Evolutionary conservation across 2,113 vertebrate species (phyloP).

Genomic region (Anseranas semipalmata): DNA sequence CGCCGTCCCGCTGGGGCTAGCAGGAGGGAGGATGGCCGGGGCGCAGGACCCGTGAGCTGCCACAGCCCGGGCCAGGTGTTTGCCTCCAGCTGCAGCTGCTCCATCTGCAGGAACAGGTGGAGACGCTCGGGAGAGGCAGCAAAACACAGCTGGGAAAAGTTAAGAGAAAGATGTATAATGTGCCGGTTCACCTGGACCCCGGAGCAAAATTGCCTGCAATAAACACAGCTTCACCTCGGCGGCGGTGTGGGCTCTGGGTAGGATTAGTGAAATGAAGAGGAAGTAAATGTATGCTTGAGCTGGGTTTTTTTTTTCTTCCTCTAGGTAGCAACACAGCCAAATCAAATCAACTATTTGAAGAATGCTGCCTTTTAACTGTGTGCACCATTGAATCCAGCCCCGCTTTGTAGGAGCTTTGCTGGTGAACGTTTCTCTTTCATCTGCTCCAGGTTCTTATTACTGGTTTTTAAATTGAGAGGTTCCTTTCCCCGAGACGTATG

Average conservation of each 20-base stretch:
- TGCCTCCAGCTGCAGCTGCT: constrained; percentile 63
- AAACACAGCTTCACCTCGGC: not conserved
- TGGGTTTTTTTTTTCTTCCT: not conserved
- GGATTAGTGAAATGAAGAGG: not conserved
- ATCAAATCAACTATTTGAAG: not conserved
- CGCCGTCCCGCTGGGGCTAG: too few relatives aligned
- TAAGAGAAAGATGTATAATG: constrained; percentile 29
- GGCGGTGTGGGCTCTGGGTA: not conserved
- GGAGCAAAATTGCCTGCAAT: not conserved
- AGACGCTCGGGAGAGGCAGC: not conserved
- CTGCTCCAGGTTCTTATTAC: not conserved
- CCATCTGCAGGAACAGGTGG: constrained; percentile 73
- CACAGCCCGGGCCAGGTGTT: constrained; percentile 76
- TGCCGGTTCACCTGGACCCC: constrained; percentile 45
- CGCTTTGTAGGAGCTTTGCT: not conserved
- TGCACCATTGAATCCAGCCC: not conserved
- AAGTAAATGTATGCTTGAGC: not conserved
- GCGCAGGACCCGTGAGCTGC: too few relatives aligned
- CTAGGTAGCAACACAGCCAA: not conserved
- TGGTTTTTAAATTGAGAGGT: not conserved
- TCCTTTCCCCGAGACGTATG: not conserved
- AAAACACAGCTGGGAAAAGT: constrained; percentile 74
- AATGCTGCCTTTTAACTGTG: not conserved
- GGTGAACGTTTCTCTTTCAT: not conserved
- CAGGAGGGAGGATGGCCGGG: too few relatives aligned